Conservation (phyloP, 2,888 invertebrate species). For the Monopis laevigella region DNA sequence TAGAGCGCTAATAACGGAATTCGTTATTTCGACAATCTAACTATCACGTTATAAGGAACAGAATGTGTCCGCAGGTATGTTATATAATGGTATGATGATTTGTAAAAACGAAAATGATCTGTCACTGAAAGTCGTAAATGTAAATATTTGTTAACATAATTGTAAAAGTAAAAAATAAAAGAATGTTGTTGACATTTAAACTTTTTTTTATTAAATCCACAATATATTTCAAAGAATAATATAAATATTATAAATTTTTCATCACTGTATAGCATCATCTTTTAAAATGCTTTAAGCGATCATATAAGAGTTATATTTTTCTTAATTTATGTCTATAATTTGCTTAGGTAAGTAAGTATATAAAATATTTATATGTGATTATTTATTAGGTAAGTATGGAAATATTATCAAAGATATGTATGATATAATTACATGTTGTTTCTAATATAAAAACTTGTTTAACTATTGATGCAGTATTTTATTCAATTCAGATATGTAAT, state of each 20-base stretch:
- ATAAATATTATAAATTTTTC: constrained; percentile 62
- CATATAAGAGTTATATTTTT: too few relatives aligned
- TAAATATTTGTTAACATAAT: too few relatives aligned
- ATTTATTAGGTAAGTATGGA: background rate
- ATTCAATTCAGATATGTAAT: background rate
- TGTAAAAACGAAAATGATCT: too few relatives aligned
- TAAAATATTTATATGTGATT: background rate
- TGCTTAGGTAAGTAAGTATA: too few relatives aligned
- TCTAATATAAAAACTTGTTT: background rate
- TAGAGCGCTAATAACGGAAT: too few relatives aligned
- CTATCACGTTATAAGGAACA: too few relatives aligned
- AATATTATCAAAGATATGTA: constrained; percentile 1
- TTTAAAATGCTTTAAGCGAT: too few relatives aligned
- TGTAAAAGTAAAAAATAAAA: constrained; percentile 42
- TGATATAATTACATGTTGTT: constrained; percentile 10
- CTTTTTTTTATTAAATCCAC: constrained; percentile 62
- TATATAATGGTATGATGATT: background rate
- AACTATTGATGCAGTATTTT: background rate
- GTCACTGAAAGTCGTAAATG: too few relatives aligned
- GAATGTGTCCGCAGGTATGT: too few relatives aligned
- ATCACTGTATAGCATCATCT: constrained; percentile 41
- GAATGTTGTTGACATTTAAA: constrained; percentile 43
- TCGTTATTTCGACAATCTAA: too few relatives aligned
- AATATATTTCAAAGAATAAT: constrained; percentile 66
- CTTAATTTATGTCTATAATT: too few relatives aligned